A percentile compares a stretch with the other conserved stretches of the same genome.
phyloP scores from a whole-genome alignment of 2,888 invertebrate species.

The Elysia crispata region DNA sequence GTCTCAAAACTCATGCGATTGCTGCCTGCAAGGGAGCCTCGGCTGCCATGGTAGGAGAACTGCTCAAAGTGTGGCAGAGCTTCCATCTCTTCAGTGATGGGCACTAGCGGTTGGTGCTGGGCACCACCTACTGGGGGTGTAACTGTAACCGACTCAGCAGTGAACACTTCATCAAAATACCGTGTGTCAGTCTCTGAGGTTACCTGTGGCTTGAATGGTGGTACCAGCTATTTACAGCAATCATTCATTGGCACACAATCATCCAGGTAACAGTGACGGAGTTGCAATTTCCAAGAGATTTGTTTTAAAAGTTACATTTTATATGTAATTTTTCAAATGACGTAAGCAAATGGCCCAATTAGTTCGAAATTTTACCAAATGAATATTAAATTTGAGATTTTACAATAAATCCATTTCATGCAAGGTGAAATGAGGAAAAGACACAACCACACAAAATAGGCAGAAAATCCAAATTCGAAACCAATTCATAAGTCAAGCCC shows the following conservation, averaged over 20 bases:
- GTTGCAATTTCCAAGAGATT: no score
- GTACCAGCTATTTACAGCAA: conserved; percentile 84
- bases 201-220: conserved; percentile 84
- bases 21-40: conserved; percentile 67
- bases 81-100: conserved; percentile 59
- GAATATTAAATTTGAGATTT: no score
- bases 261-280: neutral
- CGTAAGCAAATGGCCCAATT: no score
- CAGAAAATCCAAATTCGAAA: no score
- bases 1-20: conserved; percentile 70
- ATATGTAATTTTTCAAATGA: no score
- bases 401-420: no score
- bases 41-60: conserved; percentile 84
- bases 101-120: conserved; percentile 59
- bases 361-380: no score
- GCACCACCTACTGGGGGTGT: conserved; percentile 69
- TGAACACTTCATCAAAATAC: conserved; percentile 99
- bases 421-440: no score
- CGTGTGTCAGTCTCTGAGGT: conserved; percentile 96
- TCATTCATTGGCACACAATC: neutral
- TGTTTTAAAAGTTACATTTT: no score
- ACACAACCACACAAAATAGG: no score
- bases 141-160: conserved; percentile 81
- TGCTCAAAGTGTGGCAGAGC: conserved; percentile 83
- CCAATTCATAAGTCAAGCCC: no score